phyloP scores from a whole-genome alignment of 1,140 invertebrate species.

The Muscidifurax raptorellus region DNA sequence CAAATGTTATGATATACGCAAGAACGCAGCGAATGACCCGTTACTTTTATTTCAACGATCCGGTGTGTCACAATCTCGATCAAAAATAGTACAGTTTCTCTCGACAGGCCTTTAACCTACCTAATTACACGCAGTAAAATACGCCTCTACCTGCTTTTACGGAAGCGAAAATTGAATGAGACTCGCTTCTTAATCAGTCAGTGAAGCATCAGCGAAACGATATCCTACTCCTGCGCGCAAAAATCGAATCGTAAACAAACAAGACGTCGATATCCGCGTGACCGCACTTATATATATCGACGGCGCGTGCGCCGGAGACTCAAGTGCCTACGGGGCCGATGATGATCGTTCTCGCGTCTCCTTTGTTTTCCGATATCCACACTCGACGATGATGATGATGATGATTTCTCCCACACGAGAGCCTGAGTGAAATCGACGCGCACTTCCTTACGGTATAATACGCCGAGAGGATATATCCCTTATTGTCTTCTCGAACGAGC shows the following conservation, averaged over 20 bases:
- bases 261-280: not conserved
- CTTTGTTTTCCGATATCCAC: constrained; percentile 43
- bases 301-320: constrained; percentile 15
- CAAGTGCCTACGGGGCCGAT: not conserved
- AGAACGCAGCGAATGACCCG: not conserved
- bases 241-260: not conserved
- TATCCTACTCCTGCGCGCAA: no score
- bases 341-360: constrained; percentile 1
- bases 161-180: no score
- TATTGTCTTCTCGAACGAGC: constrained; percentile 17
- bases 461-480: constrained; percentile 33
- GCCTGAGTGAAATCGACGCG: constrained; percentile 38
- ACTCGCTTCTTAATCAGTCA: no score
- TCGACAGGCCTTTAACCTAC: no score
- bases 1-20: not conserved
- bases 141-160: no score
- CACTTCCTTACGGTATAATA: constrained; percentile 33
- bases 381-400: not conserved
- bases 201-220: no score
- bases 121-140: no score
- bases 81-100: not conserved
- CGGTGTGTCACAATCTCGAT: not conserved
- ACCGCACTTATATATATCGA: not conserved
- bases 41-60: constrained; percentile 15
- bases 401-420: constrained; percentile 7